phyloP scores from a whole-genome alignment of 2,113 vertebrate genomes.

The Amazona guildingii region DNA sequence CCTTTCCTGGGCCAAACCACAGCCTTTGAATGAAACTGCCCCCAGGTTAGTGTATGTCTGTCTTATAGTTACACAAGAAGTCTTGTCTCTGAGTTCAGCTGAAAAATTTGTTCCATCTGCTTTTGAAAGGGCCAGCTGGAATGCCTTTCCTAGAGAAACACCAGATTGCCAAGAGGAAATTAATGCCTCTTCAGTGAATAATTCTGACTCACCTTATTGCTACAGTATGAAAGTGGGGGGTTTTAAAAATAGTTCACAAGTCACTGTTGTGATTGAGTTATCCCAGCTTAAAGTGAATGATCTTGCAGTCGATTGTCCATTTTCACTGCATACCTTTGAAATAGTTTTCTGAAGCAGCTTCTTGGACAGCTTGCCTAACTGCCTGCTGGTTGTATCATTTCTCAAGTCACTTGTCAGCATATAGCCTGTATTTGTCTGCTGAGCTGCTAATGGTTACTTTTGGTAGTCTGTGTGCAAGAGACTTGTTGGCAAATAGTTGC shows the following conservation, averaged over 20 bases:
- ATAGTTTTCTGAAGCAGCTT: not conserved
- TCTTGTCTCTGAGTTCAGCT: not conserved
- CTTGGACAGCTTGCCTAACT: not conserved
- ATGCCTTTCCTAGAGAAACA: not conserved
- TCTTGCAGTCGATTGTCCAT: not conserved
- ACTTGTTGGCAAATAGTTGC: not conserved
- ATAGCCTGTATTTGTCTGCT: not conserved
- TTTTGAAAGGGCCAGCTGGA: not conserved
- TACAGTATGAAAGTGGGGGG: not conserved
- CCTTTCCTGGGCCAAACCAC: slow-evolving; percentile 96
- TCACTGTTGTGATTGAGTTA: not conserved
- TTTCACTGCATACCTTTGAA: fast-evolving
- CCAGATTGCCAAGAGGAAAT: not conserved
- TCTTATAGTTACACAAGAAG: not conserved
- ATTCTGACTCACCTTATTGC: not conserved
- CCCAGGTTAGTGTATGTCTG: slow-evolving; percentile 82
- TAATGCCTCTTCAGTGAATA: not conserved
- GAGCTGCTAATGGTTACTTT: not conserved
- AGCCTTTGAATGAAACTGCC: slow-evolving; percentile 96
- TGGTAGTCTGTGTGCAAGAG: not conserved
- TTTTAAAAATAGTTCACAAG: slow-evolving; percentile 11
- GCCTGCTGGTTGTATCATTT: not conserved
- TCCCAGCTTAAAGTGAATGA: not conserved
- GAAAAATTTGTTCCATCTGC: not conserved
- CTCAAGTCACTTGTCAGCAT: not conserved